Percentiles rank a stretch among this genome's conserved stretches.
phyloP scores from a whole-genome alignment of 1,140 invertebrate species.

The Coptotermes formosanus region DNA sequence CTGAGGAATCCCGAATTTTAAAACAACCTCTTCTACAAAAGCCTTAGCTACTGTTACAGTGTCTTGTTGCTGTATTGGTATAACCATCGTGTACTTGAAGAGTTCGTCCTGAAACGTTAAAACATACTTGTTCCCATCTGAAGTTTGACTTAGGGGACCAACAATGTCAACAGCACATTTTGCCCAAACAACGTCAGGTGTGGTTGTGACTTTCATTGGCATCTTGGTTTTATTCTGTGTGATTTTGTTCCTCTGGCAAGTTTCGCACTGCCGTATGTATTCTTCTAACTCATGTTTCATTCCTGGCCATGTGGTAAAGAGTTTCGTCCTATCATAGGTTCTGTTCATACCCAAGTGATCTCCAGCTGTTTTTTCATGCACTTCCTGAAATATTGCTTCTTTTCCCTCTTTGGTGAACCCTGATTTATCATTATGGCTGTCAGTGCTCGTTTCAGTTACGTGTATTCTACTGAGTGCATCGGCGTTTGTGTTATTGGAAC shows the following conservation, averaged over 20 bases:
- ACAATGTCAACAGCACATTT: conserved; percentile 31
- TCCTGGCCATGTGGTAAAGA: conserved; percentile 11
- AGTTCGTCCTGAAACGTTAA: conserved; percentile 30
- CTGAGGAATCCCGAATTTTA: not conserved
- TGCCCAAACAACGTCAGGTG: not conserved
- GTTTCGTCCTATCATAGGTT: conserved; percentile 22
- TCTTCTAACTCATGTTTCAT: conserved; percentile 27
- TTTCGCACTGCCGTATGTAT: conserved; percentile 27
- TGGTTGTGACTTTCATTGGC: conserved; percentile 28
- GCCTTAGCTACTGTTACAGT: conserved; percentile 20
- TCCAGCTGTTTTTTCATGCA: conserved; percentile 17
- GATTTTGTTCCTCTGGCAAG: conserved; percentile 33
- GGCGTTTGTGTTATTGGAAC: conserved; percentile 43
- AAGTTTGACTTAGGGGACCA: conserved; percentile 23
- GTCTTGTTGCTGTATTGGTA: conserved; percentile 12
- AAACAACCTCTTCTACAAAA: conserved; percentile 24
- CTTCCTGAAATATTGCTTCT: conserved; percentile 20
- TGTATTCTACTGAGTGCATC: conserved; percentile 40
- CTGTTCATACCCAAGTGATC: conserved; percentile 25
- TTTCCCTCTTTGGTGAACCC: not conserved
- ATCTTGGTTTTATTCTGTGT: not conserved
- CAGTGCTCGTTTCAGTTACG: too few species aligned
- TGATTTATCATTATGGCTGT: not conserved
- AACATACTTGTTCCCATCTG: conserved; percentile 29
- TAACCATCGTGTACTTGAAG: conserved; percentile 15